These are phyloP conservation scores for Protosalanx chinensis DNA, from an alignment of 2,797 vertebrate species.

Conservation along the genomic window DNA sequence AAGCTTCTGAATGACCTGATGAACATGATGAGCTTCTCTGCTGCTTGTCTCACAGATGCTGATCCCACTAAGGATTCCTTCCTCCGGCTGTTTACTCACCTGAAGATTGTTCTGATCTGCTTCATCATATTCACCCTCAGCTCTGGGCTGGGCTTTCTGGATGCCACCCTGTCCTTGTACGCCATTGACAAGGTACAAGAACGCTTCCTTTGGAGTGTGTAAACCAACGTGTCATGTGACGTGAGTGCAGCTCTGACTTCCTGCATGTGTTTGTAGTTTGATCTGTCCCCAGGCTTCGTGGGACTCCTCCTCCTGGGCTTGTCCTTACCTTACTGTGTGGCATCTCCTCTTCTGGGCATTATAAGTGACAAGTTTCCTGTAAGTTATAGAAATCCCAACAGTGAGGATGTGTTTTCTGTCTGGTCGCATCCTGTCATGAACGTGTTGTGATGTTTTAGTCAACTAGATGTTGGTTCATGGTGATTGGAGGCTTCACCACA, in stretches of 20 bases:
- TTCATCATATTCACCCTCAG: constrained; percentile 81
- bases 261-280: constrained; percentile 70
- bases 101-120: constrained; percentile 80
- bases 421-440: background rate
- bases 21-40: background rate
- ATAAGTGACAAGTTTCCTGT: constrained; percentile 88
- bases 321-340: constrained; percentile 82
- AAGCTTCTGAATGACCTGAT: background rate
- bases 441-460: constrained; percentile 62
- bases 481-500: constrained; percentile 76
- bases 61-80: constrained; percentile 80
- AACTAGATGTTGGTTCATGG: constrained; percentile 80
- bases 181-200: constrained; percentile 78
- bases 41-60: constrained; percentile 66
- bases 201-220: background rate
- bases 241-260: background rate
- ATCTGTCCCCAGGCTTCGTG: constrained; percentile 79
- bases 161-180: constrained; percentile 91
- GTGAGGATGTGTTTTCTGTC: background rate
- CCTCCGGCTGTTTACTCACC: constrained; percentile 74
- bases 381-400: constrained; percentile 54
- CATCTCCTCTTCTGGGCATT: constrained; percentile 84
- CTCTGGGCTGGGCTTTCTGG: constrained; percentile 84
- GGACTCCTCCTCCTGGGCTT: constrained; percentile 89
- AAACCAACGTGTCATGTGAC: background rate